Conservation (phyloP, 2,888 invertebrate genomes). For the Resseliella maxima region DNA sequence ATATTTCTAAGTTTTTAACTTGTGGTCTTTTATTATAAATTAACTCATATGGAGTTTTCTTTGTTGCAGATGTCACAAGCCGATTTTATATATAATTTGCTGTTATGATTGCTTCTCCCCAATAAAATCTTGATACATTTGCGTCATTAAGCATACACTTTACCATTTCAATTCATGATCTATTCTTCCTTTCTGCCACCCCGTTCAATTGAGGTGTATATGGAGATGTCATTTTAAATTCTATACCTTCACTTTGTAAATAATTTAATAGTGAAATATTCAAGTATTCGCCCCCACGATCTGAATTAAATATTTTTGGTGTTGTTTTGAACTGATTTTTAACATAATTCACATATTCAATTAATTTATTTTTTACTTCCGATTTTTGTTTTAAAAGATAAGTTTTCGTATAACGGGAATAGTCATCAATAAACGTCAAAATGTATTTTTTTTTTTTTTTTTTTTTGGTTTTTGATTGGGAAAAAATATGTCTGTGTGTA, state of each 20-base stretch:
- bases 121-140: conserved; percentile 60
- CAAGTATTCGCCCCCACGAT: neutral
- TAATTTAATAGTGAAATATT: neutral
- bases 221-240: conserved; percentile 19
- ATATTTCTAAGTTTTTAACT: conserved; percentile 55
- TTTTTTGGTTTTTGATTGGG: neutral
- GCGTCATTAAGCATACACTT: conserved; percentile 55
- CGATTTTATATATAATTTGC: conserved; percentile 63
- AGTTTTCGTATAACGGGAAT: neutral
- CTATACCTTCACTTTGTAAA: neutral
- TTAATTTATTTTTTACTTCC: neutral
- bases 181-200: too few relatives aligned
- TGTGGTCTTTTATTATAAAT: conserved; percentile 56
- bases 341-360: neutral
- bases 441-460: conserved; percentile 9
- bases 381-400: neutral
- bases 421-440: conserved; percentile 22
- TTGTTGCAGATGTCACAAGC: conserved; percentile 60
- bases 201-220: conserved; percentile 27
- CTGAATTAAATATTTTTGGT: neutral
- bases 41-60: conserved; percentile 60
- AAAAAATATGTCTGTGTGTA: conserved; percentile 47
- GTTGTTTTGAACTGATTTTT: neutral
- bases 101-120: conserved; percentile 64
- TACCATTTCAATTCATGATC: conserved; percentile 54